Evolutionary conservation across 2,797 vertebrate genomes (phyloP).

Genomic region (Lepus oiostolus): DNA sequence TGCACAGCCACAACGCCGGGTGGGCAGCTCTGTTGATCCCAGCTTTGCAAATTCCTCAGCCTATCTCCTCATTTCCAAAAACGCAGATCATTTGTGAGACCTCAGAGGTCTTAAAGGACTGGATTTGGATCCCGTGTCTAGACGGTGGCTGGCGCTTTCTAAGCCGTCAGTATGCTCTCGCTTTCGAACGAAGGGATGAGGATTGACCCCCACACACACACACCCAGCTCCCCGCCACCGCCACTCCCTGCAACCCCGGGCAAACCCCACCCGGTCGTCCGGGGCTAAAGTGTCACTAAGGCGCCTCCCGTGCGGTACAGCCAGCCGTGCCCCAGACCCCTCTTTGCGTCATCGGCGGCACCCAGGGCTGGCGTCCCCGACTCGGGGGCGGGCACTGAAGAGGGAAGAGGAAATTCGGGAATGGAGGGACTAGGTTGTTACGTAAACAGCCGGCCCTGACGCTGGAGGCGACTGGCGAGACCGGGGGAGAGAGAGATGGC

Average conservation of each 20-base stretch:
- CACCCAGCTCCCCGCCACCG: too few relatives aligned
- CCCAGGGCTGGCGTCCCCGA: background rate
- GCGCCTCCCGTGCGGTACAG: too few relatives aligned
- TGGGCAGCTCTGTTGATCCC: background rate
- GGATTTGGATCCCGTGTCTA: background rate
- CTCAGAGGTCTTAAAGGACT: background rate
- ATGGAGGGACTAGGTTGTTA: background rate
- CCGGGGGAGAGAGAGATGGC: background rate
- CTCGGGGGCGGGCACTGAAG: background rate
- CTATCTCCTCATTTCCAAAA: background rate
- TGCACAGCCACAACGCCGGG: background rate
- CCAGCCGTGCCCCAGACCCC: background rate
- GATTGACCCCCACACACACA: background rate
- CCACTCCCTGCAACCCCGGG: background rate
- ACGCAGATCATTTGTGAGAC: background rate
- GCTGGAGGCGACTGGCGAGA: background rate
- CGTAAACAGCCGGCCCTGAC: background rate
- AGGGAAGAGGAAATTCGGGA: background rate
- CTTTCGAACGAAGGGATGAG: background rate
- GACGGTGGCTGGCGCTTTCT: background rate
- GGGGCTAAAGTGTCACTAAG: background rate
- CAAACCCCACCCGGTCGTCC: background rate
- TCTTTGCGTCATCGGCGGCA: background rate
- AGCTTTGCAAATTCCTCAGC: background rate
- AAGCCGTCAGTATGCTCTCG: background rate